Conservation (phyloP, 2,113 vertebrate genomes). For the Lathamus discolor region DNA sequence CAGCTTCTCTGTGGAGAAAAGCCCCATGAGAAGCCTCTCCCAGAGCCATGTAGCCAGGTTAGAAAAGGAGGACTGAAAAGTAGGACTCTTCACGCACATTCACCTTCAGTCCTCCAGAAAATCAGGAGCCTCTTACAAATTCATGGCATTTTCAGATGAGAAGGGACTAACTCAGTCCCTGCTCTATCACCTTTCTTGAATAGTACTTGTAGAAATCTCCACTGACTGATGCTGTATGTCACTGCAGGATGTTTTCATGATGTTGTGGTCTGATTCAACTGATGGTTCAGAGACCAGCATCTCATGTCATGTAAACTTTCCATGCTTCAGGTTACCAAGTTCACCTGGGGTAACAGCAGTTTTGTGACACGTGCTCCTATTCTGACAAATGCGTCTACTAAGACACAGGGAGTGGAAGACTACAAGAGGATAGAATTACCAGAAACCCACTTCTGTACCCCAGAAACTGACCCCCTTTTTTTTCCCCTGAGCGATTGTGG, state of each 20-base stretch:
- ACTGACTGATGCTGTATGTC: rapidly evolving
- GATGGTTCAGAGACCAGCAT: background rate
- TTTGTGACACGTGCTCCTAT: background rate
- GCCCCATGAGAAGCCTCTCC: background rate
- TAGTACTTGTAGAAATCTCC: background rate
- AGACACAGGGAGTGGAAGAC: background rate
- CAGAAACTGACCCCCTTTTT: background rate
- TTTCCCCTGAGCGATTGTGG: rapidly evolving
- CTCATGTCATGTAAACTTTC: background rate
- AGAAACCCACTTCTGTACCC: background rate
- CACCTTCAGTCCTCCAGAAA: background rate
- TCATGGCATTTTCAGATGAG: background rate
- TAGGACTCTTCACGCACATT: background rate
- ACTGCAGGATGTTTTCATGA: background rate
- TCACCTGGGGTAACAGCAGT: background rate
- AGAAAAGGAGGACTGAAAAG: background rate
- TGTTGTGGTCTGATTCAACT: background rate
- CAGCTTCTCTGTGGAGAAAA: background rate
- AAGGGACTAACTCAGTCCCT: background rate
- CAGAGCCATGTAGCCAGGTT: background rate
- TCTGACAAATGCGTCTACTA: background rate
- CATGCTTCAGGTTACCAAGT: background rate
- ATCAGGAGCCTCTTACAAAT: background rate
- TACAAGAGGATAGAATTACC: background rate
- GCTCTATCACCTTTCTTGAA: background rate